Conservation (phyloP, 1,140 invertebrate species). For the Araneus ventricosus region DNA sequence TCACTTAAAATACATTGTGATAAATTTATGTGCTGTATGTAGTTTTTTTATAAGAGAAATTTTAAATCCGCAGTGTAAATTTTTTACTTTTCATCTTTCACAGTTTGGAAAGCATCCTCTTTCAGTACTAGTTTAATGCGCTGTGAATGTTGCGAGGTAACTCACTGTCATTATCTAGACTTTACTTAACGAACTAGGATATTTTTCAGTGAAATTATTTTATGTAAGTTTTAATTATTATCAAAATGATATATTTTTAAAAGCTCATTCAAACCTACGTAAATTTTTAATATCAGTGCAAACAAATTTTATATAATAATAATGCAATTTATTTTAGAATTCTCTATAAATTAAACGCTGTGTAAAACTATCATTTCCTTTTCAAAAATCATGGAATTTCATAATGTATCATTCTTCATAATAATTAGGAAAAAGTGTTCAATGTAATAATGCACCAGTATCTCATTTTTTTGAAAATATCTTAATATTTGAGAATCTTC, state of each 20-base stretch:
- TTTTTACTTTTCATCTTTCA: background rate
- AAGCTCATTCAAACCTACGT: too few species aligned
- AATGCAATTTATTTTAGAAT: too few species aligned
- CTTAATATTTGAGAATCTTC: background rate
- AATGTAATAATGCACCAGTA: too few species aligned
- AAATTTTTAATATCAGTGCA: too few species aligned
- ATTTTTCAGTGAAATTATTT: background rate
- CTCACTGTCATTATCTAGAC: background rate
- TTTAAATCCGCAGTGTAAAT: background rate
- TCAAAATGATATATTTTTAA: background rate
- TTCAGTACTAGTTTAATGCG: background rate
- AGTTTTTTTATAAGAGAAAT: too few species aligned
- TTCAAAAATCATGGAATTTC: too few species aligned
- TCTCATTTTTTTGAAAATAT: too few species aligned
- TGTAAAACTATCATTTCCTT: too few species aligned
- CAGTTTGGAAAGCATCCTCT: background rate
- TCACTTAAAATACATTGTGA: slow-evolving; percentile 9
- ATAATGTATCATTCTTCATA: too few species aligned
- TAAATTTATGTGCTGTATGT: background rate
- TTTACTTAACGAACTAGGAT: background rate
- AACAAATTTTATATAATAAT: too few species aligned
- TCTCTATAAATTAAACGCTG: too few species aligned
- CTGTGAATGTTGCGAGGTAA: background rate
- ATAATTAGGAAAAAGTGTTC: too few species aligned
- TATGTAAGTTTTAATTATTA: background rate